These are phyloP conservation scores for Eustalomyia histrio DNA, from an alignment of 2,888 invertebrate genomes.

Conservation along the genomic window DNA sequence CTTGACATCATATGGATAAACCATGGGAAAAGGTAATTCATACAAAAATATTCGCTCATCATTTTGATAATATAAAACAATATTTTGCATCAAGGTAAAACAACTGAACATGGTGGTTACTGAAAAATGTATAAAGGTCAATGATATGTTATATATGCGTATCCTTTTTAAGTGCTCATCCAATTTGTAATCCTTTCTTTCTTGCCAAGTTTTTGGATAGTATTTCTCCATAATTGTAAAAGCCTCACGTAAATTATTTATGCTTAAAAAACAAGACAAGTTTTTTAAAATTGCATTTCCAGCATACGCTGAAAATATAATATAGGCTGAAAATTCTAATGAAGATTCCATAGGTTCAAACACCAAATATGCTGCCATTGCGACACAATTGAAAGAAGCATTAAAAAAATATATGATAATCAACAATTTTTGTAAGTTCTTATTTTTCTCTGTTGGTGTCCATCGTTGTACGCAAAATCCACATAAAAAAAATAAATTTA, in stretches of 20 bases:
- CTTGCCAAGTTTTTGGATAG: slow-evolving; percentile 58
- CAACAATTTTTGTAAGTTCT: background rate
- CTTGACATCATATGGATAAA: slow-evolving; percentile 57
- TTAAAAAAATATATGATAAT: background rate
- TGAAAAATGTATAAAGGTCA: slow-evolving; percentile 59
- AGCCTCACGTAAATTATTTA: background rate
- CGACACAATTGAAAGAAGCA: background rate
- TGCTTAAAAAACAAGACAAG: no score
- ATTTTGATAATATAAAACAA: slow-evolving; percentile 56
- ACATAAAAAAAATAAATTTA: slow-evolving; percentile 21
- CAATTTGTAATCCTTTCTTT: slow-evolving; percentile 47
- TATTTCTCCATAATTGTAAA: slow-evolving; percentile 51
- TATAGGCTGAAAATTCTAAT: slow-evolving; percentile 19
- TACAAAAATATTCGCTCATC: slow-evolving; percentile 41
- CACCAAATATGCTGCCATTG: background rate
- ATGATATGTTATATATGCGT: slow-evolving; percentile 31
- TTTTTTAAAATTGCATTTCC: slow-evolving; percentile 3
- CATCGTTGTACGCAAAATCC: slow-evolving; percentile 32
- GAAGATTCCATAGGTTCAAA: slow-evolving; percentile 13
- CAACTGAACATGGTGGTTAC: slow-evolving; percentile 66
- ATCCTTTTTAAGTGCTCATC: slow-evolving; percentile 58
- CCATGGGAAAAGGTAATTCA: slow-evolving; percentile 64
- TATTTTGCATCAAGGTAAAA: slow-evolving; percentile 62
- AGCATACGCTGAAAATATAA: slow-evolving; percentile 32
- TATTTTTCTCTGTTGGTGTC: slow-evolving; percentile 11